phyloP scores from a whole-genome alignment of 2,113 vertebrate species.

The Anoura caudifer region DNA sequence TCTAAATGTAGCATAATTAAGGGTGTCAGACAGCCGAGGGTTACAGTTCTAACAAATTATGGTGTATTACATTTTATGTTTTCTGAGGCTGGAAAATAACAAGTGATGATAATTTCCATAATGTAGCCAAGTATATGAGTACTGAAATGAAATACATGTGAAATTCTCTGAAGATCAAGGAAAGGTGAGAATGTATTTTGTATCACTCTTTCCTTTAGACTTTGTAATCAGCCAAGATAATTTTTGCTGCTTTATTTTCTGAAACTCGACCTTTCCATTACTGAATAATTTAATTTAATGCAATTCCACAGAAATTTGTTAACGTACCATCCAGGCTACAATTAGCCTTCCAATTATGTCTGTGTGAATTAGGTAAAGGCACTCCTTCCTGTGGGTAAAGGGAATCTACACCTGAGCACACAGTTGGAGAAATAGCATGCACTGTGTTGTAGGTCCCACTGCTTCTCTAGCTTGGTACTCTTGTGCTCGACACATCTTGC shows the following conservation, averaged over 20 bases:
- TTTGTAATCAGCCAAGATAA: background rate
- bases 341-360: background rate
- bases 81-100: background rate
- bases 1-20: background rate
- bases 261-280: background rate
- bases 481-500: background rate
- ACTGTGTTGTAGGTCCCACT: background rate
- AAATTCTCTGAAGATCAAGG: background rate
- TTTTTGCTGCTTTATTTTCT: background rate
- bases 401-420: background rate
- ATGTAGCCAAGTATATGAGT: background rate
- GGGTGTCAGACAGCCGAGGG: background rate
- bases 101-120: slow-evolving; percentile 16
- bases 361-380: background rate
- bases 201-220: background rate
- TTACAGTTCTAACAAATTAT: background rate
- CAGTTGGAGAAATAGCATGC: background rate
- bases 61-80: background rate
- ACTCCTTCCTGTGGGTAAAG: background rate
- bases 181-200: background rate
- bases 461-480: background rate
- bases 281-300: background rate
- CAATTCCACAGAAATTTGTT: background rate
- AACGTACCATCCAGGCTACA: background rate
- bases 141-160: background rate